A percentile compares a stretch with the other conserved stretches of the same genome.
Evolutionary conservation across 2,888 invertebrate genomes (phyloP).

Genomic region (Petrolisthes manimaculis): DNA sequence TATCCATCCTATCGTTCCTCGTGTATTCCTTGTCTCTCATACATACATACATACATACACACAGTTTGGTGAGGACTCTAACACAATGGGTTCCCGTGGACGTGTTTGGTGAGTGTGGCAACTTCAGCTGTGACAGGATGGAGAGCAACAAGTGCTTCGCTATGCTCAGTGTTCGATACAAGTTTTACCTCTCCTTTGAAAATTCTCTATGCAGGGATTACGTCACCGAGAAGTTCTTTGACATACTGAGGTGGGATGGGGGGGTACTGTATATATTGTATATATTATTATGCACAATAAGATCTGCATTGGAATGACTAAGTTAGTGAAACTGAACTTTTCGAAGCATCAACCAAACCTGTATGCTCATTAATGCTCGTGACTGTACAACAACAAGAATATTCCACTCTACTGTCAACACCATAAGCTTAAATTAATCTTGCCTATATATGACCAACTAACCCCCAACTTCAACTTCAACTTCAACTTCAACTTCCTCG

Average conservation of each 20-base stretch:
- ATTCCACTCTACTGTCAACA: too few species aligned
- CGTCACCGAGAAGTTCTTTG: conserved; percentile 68
- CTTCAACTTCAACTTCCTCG: not conserved
- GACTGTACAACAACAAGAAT: too few species aligned
- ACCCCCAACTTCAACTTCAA: not conserved
- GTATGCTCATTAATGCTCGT: too few species aligned
- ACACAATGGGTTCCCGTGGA: conserved; percentile 26
- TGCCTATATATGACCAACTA: not conserved
- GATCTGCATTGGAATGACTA: too few species aligned
- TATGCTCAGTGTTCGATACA: conserved; percentile 66
- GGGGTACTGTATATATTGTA: too few species aligned
- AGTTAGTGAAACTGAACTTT: too few species aligned
- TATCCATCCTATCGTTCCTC: too few species aligned
- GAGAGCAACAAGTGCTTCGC: conserved; percentile 29
- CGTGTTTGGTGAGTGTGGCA: conserved; percentile 44
- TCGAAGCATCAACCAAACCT: too few species aligned
- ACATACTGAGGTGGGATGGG: conserved; percentile 60
- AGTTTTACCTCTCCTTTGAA: conserved; percentile 68
- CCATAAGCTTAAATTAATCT: too few species aligned
- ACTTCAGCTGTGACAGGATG: conserved; percentile 18
- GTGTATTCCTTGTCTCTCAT: too few species aligned
- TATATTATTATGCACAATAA: too few species aligned
- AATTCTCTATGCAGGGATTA: conserved; percentile 68
- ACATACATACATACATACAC: too few species aligned
- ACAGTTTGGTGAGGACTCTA: conserved; percentile 19